Base-by-base conservation (phyloP, 2,113 vertebrate genomes). In the Theristicus caerulescens region DNA sequence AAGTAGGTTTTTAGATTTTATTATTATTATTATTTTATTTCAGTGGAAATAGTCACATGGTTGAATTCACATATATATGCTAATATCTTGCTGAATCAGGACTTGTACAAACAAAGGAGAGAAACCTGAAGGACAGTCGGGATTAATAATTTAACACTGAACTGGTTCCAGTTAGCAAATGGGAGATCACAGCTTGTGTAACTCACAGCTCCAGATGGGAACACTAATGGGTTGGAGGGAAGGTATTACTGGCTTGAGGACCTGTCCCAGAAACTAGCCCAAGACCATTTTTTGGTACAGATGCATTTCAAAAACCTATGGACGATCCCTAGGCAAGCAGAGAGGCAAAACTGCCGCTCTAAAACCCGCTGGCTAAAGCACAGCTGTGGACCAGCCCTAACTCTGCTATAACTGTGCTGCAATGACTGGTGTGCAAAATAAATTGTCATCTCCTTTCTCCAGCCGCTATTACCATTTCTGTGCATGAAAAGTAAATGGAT, bases 361-460 rank as follows among this genome's bases (percentile, higher is more conserved):
- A 52, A 95, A 93, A 55, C 66, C 70, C 17, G 8, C 81, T 82
- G 62, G 84, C 58, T 91, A n/a, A 66, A 62, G 64, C 66, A 87
- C 27, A 90, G 74, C 59, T 8, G 3, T 16, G 38, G 20, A 65
- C 34, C 66, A 74, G 9, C 51, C 36, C 69, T 82, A 74, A 69
- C 74, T 88, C 82, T 62, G 44, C 84, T 72, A 27, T 54, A 82
- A 91, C 73, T 24, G 11, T 10, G 14, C 87, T 83, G 47, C 82
- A 64, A 44, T 19, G 79, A 59, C 58, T 22, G n/a, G 70, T 70
- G 57, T 59, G 93, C 83, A 85, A 89, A 92, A 91, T 57, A 94
- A 97, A 95, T 87, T 93, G 74, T 87, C 74, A 54, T 58, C 78
- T 91, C 66, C 70, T 89, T 97, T 90, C 91, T 90, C 70, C 55